Conservation (phyloP, 2,113 vertebrate genomes). For the Numida meleagris region DNA sequence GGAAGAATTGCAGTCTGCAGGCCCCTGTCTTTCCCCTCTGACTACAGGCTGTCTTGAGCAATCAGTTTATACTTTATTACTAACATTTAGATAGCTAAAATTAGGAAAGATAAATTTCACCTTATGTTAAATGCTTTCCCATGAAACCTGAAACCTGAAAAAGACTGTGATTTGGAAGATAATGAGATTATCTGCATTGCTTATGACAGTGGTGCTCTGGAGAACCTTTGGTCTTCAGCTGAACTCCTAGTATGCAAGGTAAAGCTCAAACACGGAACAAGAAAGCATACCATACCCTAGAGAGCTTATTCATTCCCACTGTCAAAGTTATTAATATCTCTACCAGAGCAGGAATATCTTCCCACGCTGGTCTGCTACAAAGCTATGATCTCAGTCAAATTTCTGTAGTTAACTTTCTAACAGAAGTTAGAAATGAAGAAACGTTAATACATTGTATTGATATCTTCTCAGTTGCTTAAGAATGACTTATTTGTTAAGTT, state of each 20-base stretch:
- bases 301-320: neutral
- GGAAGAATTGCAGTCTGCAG: neutral
- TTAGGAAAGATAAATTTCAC: constrained; percentile 51
- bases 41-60: neutral
- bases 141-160: neutral
- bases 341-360: neutral
- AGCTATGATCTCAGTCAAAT: neutral
- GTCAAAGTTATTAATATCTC: neutral
- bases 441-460: neutral
- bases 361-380: neutral
- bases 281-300: neutral
- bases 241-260: rapidly evolving
- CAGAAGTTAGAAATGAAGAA: neutral
- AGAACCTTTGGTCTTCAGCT: neutral
- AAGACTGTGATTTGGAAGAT: neutral
- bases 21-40: neutral
- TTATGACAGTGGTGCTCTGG: neutral
- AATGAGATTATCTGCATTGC: neutral
- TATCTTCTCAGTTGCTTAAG: neutral
- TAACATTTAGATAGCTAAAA: constrained; percentile 47
- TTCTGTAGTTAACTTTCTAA: neutral
- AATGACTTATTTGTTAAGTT: neutral
- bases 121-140: neutral
- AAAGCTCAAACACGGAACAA: neutral
- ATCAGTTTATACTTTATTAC: neutral